These are phyloP conservation scores for Vulpes ferrilata DNA, from an alignment of 2,113 vertebrate species.

Conservation along the genomic window DNA sequence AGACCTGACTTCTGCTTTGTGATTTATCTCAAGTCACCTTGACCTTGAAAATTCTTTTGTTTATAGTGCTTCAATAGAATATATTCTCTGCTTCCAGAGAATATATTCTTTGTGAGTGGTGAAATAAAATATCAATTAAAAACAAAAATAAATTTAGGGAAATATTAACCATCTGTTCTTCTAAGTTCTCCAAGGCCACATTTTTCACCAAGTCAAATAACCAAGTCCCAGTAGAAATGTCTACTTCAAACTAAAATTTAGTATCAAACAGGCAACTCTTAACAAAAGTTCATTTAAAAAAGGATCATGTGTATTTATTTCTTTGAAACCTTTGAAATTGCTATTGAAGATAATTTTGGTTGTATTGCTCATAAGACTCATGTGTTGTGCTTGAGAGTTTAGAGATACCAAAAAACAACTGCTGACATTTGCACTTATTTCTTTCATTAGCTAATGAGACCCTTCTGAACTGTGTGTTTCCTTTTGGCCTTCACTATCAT, in stretches of 20 bases:
- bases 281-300: background rate
- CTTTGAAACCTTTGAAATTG: background rate
- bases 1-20: background rate
- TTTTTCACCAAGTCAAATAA: background rate
- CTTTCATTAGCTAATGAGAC: background rate
- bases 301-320: background rate
- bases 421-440: background rate
- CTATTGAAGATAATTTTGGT: background rate
- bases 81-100: background rate
- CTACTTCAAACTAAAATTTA: background rate
- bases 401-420: background rate
- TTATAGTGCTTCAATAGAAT: background rate
- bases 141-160: background rate
- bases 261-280: background rate
- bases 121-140: slow-evolving; percentile 25
- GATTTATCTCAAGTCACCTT: background rate
- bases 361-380: background rate
- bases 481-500: background rate
- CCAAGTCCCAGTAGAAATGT: background rate
- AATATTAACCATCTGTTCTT: background rate
- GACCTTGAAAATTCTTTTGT: background rate
- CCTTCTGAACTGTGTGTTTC: background rate
- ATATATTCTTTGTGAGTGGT: background rate
- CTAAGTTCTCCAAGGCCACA: background rate
- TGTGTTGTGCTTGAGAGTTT: background rate